Conservation (phyloP, 2,113 vertebrate genomes). For the Serinus canaria region DNA sequence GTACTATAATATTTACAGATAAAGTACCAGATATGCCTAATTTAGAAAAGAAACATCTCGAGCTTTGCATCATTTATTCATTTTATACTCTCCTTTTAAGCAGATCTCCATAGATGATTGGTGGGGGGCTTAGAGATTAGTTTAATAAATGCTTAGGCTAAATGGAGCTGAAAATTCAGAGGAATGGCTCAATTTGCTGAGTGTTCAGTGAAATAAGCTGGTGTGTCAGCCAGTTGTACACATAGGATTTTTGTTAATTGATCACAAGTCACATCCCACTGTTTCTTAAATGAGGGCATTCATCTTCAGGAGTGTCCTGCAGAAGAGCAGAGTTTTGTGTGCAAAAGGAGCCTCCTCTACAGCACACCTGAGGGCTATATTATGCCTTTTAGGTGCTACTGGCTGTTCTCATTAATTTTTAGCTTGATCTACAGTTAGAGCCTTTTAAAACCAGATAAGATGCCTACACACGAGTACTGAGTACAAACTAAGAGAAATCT, state of each 20-base stretch:
- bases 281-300: slow-evolving; percentile 39
- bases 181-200: slow-evolving; percentile 61
- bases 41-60: slow-evolving; percentile 30
- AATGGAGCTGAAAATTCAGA: slow-evolving; percentile 71
- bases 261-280: slow-evolving; percentile 30
- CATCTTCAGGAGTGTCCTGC: neutral
- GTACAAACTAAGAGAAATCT: neutral
- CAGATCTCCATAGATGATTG: slow-evolving; percentile 34
- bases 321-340: neutral
- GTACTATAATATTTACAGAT: slow-evolving; percentile 63
- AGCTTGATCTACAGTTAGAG: neutral
- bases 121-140: slow-evolving; percentile 41
- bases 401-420: neutral
- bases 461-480: neutral
- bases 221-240: slow-evolving; percentile 9
- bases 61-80: slow-evolving; percentile 46
- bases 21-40: slow-evolving; percentile 33
- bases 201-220: slow-evolving; percentile 48
- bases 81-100: slow-evolving; percentile 47
- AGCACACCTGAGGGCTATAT: neutral
- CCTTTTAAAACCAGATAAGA: neutral
- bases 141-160: slow-evolving; percentile 66
- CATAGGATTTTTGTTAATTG: slow-evolving; percentile 37
- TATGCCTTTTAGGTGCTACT: neutral
- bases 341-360: neutral